A percentile compares a stretch with the other conserved stretches of the same genome.
Conservation (phyloP, 2,888 invertebrate species). For the Hirtodrosophila alboralis region DNA sequence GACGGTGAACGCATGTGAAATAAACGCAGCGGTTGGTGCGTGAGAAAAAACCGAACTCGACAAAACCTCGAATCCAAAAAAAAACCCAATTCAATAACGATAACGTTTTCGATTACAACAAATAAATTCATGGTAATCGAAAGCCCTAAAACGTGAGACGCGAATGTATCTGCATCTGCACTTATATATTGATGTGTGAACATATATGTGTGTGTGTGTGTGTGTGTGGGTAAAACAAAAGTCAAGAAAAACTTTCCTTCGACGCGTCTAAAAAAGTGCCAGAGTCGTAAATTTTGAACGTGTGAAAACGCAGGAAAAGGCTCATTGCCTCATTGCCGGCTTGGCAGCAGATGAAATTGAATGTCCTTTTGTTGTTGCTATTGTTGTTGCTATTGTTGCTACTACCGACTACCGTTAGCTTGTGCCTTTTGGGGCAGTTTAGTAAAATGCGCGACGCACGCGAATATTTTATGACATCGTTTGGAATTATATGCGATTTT, state of each 20-base stretch:
- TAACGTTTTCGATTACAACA: slow-evolving; percentile 23
- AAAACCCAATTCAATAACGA: slow-evolving; percentile 16
- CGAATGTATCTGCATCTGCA: slow-evolving; percentile 28
- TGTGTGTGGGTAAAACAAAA: slow-evolving; percentile 31
- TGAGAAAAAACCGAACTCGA: slow-evolving; percentile 1
- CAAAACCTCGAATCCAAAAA: slow-evolving; percentile 6
- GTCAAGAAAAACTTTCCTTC: slow-evolving; percentile 30
- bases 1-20: slow-evolving; percentile 63
- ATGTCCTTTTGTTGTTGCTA: slow-evolving; percentile 53
- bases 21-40: slow-evolving; percentile 35
- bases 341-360: slow-evolving; percentile 62
- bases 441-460: slow-evolving; percentile 67
- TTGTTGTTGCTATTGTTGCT: slow-evolving; percentile 46
- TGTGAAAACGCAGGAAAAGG: slow-evolving; percentile 75
- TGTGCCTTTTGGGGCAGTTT: slow-evolving; percentile 61
- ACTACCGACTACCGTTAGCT: slow-evolving; percentile 48
- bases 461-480: slow-evolving; percentile 79
- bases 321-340: slow-evolving; percentile 72
- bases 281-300: slow-evolving; percentile 75
- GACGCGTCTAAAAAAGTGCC: slow-evolving; percentile 40
- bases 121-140: slow-evolving; percentile 38
- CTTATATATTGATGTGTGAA: slow-evolving; percentile 12
- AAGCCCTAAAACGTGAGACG: slow-evolving; percentile 37
- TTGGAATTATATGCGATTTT: slow-evolving; percentile 69
- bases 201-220: slow-evolving; percentile 26